Evolutionary conservation across 2,113 vertebrate genomes (phyloP).

Genomic region (Erpornis zantholeuca): DNA sequence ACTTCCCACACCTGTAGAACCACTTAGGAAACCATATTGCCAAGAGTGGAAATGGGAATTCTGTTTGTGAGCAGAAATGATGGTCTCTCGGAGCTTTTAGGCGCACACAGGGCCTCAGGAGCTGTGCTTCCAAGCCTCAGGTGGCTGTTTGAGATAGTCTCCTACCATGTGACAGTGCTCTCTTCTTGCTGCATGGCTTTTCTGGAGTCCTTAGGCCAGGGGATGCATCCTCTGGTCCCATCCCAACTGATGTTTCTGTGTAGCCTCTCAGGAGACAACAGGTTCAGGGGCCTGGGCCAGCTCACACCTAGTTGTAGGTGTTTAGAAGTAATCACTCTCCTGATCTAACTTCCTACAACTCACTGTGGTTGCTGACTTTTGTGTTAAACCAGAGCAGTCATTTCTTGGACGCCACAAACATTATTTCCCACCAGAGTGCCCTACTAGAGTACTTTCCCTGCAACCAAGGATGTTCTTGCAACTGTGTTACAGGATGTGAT

Average conservation of each 20-base stretch:
- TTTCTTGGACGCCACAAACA: neutral
- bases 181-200: neutral
- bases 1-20: neutral
- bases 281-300: neutral
- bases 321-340: neutral
- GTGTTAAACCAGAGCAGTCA: neutral
- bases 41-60: neutral
- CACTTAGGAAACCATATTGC: neutral
- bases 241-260: neutral
- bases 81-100: neutral
- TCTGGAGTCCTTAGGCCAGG: neutral
- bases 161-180: neutral
- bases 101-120: neutral
- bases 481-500: fast-evolving
- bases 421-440: neutral
- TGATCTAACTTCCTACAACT: neutral
- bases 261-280: neutral
- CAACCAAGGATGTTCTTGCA: neutral
- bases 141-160: neutral
- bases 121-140: neutral
- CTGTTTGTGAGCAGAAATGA: neutral
- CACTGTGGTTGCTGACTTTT: neutral
- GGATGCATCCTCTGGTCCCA: neutral
- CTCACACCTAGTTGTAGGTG: neutral
- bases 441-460: neutral